Evolutionary conservation across 2,888 invertebrate species (phyloP), one percentile per base, ranked within the genome.

Genomic region (Trisateles emortualis): DNA sequence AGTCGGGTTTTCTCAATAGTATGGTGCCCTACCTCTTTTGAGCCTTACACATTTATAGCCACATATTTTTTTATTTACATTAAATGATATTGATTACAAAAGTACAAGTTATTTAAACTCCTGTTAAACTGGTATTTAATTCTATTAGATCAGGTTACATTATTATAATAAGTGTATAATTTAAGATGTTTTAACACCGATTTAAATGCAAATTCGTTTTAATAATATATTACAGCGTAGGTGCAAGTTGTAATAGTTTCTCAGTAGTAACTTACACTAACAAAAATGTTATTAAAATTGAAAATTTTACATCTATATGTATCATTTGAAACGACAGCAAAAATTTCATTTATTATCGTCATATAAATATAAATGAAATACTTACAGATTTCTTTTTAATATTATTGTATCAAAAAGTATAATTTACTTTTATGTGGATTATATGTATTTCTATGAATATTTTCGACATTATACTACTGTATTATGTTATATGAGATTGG

Each of bases 151-250:
- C 56, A 19, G 11, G 45, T 68, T 47, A 49, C 68, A 43, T 22
- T 36, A 16, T 42, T 40, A 29, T 56, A 48, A 69, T 66, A 65
- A 58, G n/a, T n/a, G n/a, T n/a, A 69, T 54, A 56, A 59, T 43
- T 52, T 32, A 57, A 53, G 38, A 32, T 52, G 50, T 52, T 62
- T 54, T 52, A 55, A 54, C 43, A 56, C 36, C 63, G 45, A 63
- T 68, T 59, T 57, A 26, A 16, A 69, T 58, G 45, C 50, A 52
- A 50, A 43, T 61, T 69, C 50, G 52, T 52, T 32, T 19, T 54
- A 33, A 49, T 48, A 30, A 46, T 53, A 39, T 41, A 17, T 39
- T 43, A 40, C 19, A 17, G 56, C 46, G 68, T 69, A 59, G 67
- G 70, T 41, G 24, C 24, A 30, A 16, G 14, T 29, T 39, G 26